phyloP scores from a whole-genome alignment of 2,888 invertebrate species.

The Callimorpha dominula region DNA sequence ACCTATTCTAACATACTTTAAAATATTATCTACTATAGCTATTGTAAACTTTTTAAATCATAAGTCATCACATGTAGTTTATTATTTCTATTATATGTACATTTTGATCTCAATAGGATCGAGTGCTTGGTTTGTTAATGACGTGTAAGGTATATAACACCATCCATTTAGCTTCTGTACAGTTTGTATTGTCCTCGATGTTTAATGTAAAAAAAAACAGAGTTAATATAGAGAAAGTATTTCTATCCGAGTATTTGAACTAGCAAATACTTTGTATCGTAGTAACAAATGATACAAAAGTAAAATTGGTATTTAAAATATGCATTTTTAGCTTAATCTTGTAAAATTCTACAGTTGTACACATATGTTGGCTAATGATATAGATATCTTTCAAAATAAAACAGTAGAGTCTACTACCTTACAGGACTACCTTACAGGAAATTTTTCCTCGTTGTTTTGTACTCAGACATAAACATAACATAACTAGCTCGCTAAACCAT shows the following conservation, averaged over 20 bases:
- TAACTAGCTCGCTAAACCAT: background rate
- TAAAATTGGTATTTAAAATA: constrained; percentile 50
- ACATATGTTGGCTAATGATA: background rate
- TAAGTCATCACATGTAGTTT: constrained; percentile 41
- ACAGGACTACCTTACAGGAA: too few relatives aligned
- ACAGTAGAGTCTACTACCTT: too few relatives aligned
- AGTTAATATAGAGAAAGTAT: constrained; percentile 26
- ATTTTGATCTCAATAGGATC: constrained; percentile 86
- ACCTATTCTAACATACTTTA: constrained; percentile 58
- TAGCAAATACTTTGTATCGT: constrained; percentile 31
- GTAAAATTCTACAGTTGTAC: constrained; percentile 40
- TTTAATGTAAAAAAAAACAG: constrained; percentile 52
- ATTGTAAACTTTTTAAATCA: constrained; percentile 33
- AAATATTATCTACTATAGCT: constrained; percentile 46
- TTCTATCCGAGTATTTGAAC: constrained; percentile 33
- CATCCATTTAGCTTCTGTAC: constrained; percentile 84
- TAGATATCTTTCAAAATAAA: too few relatives aligned
- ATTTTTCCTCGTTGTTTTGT: too few relatives aligned
- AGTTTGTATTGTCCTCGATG: constrained; percentile 78
- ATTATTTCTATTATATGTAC: constrained; percentile 76
- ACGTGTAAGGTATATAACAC: constrained; percentile 86
- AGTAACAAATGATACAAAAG: constrained; percentile 53
- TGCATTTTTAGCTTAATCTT: constrained; percentile 53
- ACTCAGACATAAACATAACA: background rate
- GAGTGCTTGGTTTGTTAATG: constrained; percentile 78